Base-by-base conservation (phyloP, 1,140 invertebrate genomes). In the Drosophila pruinosa region DNA sequence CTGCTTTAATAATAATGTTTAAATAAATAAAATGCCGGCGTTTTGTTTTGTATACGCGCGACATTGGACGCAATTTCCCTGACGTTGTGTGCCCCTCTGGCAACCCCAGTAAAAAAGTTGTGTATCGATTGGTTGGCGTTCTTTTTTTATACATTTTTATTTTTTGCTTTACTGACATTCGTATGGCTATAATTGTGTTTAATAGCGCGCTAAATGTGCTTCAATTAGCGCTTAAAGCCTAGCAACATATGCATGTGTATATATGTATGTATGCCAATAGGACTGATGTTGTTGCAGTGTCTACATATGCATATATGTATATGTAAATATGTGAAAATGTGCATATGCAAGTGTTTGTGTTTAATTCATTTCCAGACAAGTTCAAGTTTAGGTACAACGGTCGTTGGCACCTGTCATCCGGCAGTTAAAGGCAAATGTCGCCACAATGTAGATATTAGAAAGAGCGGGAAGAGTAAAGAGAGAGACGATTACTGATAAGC, bases 121-220 rank as follows among this genome's bases (percentile, higher is more conserved):
- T 47, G 19, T 68, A 72, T 72, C 63, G 69, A 72, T 72, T 72
- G 54, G 53, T 72, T 72, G 45, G 17, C 39, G 36, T 50, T 43
- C 26, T 59, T 34, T 15, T 15, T 47, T 59, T 65, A 19, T 28
- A 6, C 6, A 38, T 41, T 41, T 41, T 43, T 48, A 26, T 26
- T 50, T 50, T 12, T n/a, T 31, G 24, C 47, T 22, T 65, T 64
- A 54, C 54, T 67, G 62, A 54, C 69, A 58, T 72, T 67, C 45
- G 59, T 75, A 85, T 85, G 72, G 67, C 48, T 67, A 86, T 86
- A 80, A 86, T 88, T 85, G 81, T 81, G 65, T 73, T 85, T 88
- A 81, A 88, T 88, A 81, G 81, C 74, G 81, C 82, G 81, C 82
- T 86, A 81, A 86, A 86, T 86, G 82, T 68, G 67, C 45, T 81